Base-by-base conservation (phyloP, 37 sponge, comb jelly and placozoan species). In the Oopsacas minuta region DNA sequence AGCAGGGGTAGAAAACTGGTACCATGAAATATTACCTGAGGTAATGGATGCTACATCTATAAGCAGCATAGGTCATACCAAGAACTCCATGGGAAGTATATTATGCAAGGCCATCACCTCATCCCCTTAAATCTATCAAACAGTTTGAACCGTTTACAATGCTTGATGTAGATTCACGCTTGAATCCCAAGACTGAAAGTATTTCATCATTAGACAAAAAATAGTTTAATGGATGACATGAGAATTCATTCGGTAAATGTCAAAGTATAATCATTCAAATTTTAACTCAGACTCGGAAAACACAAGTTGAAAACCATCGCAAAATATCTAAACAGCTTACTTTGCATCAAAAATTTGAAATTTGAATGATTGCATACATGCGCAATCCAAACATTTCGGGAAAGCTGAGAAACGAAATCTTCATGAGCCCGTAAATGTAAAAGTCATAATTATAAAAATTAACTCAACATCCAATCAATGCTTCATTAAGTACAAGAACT, bases 21-120 rank as follows among this genome's bases (percentile, higher is more conserved):
- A 25, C 20, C 30, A n/a, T 10, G 75, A 61, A 25, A 25, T 61
- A 61, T 61, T 61, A 61, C 75, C 75, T 61, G 28, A 61, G 28
- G 75, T 61, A 61, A 61, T 61, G 75, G 75, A 61, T 61, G 22
- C 32, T 61, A 61, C 28, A 61, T 61, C 30, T 34, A 61, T 61
- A 10, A 61, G 1, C 20, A 61, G 75, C 75, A 61, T 61, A 61
- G 75, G 30, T 61, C 75, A 25, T 61, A 61, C 28, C 75, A 25
- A 61, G 30, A 61, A 61, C 17, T 61, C 75, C 75, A 61, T 61
- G 75, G 75, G 75, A 61, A 61, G 75, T 61, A 61, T 61, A 61
- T 61, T 61, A 61, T 61, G 75, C 75, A 61, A 10, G 75, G 28
- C 28, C 75, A 25, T 61, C 75, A 61, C 75, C 75, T 61, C 75